Base-by-base conservation (phyloP, 2,888 invertebrate genomes). In the Neoascia interrupta region DNA sequence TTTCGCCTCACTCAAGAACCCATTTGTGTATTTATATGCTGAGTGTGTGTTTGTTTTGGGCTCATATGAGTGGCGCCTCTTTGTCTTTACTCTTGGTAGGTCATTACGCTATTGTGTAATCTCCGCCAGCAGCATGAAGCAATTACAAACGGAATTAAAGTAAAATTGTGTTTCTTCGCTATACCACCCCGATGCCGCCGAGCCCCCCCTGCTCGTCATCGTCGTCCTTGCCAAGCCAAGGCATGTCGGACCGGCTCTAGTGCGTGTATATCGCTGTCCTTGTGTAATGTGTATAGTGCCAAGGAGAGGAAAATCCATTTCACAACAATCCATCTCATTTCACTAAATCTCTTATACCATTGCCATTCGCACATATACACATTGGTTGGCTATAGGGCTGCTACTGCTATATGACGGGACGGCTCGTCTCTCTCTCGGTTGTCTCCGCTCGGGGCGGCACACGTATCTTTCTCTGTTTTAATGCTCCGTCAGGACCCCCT, bases 271-370 rank as follows among this genome's bases (percentile, higher is more conserved):
- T 60, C 45, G 13, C 6, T 16, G 31, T 56, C 39, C 56, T 68
- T 56, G 34, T 21, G 49, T 26, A 8, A 5, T 5, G 26, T 26
- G 26, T 26, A 31, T 54, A 53, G 37, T 37, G 37, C 37, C 58
- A 69, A 51, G 41, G 41, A 54, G 18, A 41, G 68, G 43, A 49
- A 68, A 73, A 61, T 73, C 73, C 66, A 68, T 79, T 79, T 73
- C 79, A 72, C 79, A 73, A 68, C 79, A 79, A 79, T 79, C 66
- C 79, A 79, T 79, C 79, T 79, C 79, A 79, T 79, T 79, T 79
- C 73, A 79, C 73, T 61, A 73, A 68, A 66, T 73, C 79, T 47
- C 54, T 54, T 64, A n/a, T n/a, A 3, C 61, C 69, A 45, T 49
- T 58, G 18, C 31, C 47, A 61, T 41, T 49, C 21, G 54, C 49